Conservation (phyloP, 2,888 invertebrate species). For the Tipula confusa region DNA sequence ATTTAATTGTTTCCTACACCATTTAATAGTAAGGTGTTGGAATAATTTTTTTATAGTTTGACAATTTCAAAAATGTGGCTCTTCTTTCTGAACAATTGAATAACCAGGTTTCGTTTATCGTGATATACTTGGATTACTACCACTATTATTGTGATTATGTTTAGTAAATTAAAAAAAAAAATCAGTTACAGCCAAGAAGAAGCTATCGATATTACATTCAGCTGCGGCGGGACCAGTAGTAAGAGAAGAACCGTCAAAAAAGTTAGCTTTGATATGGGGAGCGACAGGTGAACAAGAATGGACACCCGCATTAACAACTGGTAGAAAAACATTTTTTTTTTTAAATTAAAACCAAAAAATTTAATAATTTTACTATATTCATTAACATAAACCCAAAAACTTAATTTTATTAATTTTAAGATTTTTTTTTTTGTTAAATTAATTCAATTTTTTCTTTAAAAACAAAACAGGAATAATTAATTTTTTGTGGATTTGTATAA, state of each 20-base stretch:
- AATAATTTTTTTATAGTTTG: too few relatives aligned
- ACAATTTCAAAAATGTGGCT: too few relatives aligned
- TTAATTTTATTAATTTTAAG: conserved; percentile 13
- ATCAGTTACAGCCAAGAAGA: conserved; percentile 3
- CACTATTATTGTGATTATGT: background rate
- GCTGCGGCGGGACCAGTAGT: conserved; percentile 36
- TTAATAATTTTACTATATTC: background rate
- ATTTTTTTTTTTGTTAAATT: background rate
- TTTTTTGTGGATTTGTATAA: background rate
- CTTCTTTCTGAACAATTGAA: too few relatives aligned
- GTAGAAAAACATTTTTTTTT: conserved; percentile 49
- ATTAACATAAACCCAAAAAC: background rate
- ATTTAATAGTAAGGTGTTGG: too few relatives aligned
- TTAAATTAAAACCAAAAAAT: too few relatives aligned
- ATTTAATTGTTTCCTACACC: too few relatives aligned
- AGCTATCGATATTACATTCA: conserved; percentile 35
- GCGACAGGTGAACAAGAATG: conserved; percentile 96
- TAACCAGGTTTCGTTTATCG: too few relatives aligned
- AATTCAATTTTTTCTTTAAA: conserved; percentile 3
- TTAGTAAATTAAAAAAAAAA: background rate
- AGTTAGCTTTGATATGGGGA: conserved; percentile 78
- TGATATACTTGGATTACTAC: background rate
- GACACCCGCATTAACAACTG: conserved; percentile 93
- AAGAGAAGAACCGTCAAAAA: conserved; percentile 46
- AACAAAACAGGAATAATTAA: background rate